These are phyloP conservation scores for Octodon degus DNA, from an alignment of 2,113 vertebrate genomes.

Conservation along the genomic window DNA sequence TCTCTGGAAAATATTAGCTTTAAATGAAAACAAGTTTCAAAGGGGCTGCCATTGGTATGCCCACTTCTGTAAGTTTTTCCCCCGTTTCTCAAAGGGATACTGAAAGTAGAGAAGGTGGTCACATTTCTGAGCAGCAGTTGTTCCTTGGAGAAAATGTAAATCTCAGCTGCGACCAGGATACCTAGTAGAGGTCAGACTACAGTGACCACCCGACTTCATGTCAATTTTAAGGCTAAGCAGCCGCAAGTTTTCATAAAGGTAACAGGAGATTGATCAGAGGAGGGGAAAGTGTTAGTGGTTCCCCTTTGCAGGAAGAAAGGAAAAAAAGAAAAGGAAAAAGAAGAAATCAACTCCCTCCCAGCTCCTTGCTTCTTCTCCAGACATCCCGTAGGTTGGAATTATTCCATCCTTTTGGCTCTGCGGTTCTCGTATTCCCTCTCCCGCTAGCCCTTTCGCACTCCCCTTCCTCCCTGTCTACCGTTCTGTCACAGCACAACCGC, in stretches of 20 bases:
- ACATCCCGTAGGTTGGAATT: constrained; percentile 13
- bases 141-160: neutral
- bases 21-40: constrained; percentile 13
- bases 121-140: neutral
- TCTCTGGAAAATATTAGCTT: constrained; percentile 36
- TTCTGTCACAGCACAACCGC: neutral
- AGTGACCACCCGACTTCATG: neutral
- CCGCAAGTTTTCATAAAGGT: neutral
- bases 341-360: constrained; percentile 9
- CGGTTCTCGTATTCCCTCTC: constrained; percentile 6
- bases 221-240: neutral
- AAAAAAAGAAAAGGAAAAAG: neutral
- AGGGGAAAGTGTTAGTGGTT: neutral
- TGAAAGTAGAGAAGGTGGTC: neutral
- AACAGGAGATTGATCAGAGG: neutral
- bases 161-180: neutral
- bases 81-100: neutral
- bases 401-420: constrained; percentile 42
- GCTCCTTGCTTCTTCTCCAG: neutral
- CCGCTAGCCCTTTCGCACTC: neutral
- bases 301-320: neutral
- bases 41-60: neutral
- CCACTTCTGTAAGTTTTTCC: neutral
- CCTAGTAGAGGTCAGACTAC: neutral
- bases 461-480: neutral